Base-by-base conservation (phyloP, 2,888 invertebrate species). In the Xestoiulus laeticollis region DNA sequence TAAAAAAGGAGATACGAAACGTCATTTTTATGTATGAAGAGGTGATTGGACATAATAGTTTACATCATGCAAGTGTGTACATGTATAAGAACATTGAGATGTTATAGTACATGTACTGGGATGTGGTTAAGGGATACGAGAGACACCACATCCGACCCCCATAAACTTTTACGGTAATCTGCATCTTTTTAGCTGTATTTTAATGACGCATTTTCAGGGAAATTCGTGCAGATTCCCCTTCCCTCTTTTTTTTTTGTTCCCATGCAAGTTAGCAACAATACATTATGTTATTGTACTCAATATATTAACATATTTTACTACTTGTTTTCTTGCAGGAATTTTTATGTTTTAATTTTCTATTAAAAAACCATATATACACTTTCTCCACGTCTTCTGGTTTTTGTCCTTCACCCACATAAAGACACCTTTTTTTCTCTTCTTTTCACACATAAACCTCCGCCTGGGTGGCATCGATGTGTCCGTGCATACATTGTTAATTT, bases 11-110 rank as follows among this genome's bases (percentile, higher is more conserved):
- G 10, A 30, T 78, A 78, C 30, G 32, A 78, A 32, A 78, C 78
- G 78, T 78, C 30, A 78, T 78, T 78, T 78, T 78, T 78, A 78
- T 32, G 78, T 30, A 78, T 14, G 78, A 78, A 78, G 26, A 78
- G 78, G 78, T 78, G 78, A 32, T 78, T 78, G 78, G 78, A 78
- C 78, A 78, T 78, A 16, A 78, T 26, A 32, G 78, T 30, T 32
- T 78, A 78, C 30, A 26, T 5, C 38, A 38, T 78, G 68, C 68
- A 26, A 68, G 68, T 26, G 12, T 68, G 26, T 68, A 12, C 2
- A 68, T 4, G 14, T 12, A n/a, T 38, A 38, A 5, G 5, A 5
- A 38, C 38, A 8, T 38, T 38, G 30, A 30, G 14, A 0, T 30
- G 5, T 78, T 78, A 30, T 16, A 30, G 16, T 32, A 30, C 10